Evolutionary conservation across 2,888 invertebrate genomes (phyloP).

Genomic region (Ophioninae sp.): DNA sequence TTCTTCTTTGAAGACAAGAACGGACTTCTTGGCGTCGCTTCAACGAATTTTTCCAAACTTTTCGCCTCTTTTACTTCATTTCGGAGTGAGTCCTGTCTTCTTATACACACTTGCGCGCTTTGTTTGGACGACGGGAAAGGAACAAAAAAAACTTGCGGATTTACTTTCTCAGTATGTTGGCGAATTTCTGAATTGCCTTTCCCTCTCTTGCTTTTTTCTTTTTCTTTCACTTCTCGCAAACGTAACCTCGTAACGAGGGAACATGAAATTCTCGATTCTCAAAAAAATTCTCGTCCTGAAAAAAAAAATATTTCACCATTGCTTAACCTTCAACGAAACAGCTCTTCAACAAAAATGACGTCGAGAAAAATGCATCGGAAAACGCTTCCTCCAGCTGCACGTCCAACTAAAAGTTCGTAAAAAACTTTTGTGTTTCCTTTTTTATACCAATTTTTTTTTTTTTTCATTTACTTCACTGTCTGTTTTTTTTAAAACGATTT

Average conservation of each 20-base stretch:
- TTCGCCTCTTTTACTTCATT: constrained; percentile 65
- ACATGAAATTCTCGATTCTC: background rate
- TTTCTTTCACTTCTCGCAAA: background rate
- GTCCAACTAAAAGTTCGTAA: constrained; percentile 41
- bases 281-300: background rate
- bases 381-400: constrained; percentile 39
- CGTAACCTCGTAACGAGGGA: background rate
- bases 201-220: background rate
- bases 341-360: background rate
- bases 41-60: constrained; percentile 75
- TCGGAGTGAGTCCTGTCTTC: constrained; percentile 8
- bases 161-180: background rate
- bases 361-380: constrained; percentile 23
- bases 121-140: background rate
- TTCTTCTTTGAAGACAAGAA: constrained; percentile 64
- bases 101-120: background rate
- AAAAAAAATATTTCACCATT: background rate
- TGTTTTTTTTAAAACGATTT: constrained; percentile 36
- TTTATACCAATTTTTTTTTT: constrained; percentile 28
- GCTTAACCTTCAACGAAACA: background rate
- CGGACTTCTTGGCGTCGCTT: constrained; percentile 73
- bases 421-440: constrained; percentile 13
- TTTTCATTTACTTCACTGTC: constrained; percentile 24
- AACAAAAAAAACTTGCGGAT: constrained; percentile 28
- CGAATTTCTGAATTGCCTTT: background rate